These are phyloP conservation scores for Platichthys stellatus DNA, from an alignment of 2,113 vertebrate species.

Conservation along the genomic window DNA sequence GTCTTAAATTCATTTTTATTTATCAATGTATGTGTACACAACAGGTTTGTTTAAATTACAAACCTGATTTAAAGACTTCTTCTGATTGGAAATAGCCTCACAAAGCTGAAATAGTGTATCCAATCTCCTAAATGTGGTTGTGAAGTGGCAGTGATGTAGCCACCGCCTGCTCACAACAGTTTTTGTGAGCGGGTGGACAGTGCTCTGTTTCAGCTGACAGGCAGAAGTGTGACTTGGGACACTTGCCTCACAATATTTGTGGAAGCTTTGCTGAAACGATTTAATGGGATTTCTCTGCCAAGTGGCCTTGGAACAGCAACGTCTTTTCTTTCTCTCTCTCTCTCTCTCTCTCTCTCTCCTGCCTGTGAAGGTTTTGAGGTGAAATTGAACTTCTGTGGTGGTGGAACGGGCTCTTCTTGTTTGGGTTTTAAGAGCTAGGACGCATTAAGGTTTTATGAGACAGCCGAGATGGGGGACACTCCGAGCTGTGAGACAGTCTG, in stretches of 20 bases:
- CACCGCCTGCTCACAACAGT: background rate
- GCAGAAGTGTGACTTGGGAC: slow-evolving; percentile 47
- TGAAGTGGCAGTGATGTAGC: background rate
- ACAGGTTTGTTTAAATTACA: background rate
- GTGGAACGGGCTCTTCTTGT: slow-evolving; percentile 63
- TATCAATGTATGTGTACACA: background rate
- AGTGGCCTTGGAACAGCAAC: slow-evolving; percentile 42
- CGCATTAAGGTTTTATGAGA: slow-evolving; percentile 75
- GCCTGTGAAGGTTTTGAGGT: slow-evolving; percentile 30
- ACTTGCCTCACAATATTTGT: slow-evolving; percentile 59
- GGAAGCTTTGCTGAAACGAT: slow-evolving; percentile 65
- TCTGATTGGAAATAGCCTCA: background rate
- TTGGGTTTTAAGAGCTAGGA: slow-evolving; percentile 69
- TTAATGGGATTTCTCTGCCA: slow-evolving; percentile 67
- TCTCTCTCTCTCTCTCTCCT: slow-evolving; percentile 15
- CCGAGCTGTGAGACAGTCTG: slow-evolving; percentile 49
- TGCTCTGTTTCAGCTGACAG: slow-evolving; percentile 30
- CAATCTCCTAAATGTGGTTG: background rate
- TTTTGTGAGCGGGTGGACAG: slow-evolving; percentile 23
- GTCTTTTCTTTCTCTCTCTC: slow-evolving; percentile 25
- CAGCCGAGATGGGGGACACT: slow-evolving; percentile 58
- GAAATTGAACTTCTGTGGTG: slow-evolving; percentile 65
- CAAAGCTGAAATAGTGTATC: background rate
- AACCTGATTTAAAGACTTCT: background rate
- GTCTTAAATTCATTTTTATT: slow-evolving; percentile 10